A percentile compares a stretch with the other conserved stretches of the same genome.
Evolutionary conservation across 2,113 vertebrate species (phyloP).

Genomic region (Hydropotes inermis): DNA sequence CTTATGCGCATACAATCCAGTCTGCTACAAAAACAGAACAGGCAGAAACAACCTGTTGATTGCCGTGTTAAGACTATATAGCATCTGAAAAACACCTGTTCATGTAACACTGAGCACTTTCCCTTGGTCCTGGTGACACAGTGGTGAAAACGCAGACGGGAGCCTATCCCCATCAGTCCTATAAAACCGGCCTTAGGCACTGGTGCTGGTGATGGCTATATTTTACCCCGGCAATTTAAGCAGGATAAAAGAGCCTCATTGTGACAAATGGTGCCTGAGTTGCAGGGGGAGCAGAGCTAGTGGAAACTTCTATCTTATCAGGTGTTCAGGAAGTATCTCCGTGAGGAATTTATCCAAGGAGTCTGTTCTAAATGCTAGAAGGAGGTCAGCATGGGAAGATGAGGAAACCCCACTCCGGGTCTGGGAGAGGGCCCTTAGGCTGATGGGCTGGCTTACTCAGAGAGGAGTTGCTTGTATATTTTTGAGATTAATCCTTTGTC

Average conservation of each 20-base stretch:
- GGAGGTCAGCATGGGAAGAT: background rate
- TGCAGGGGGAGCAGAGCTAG: background rate
- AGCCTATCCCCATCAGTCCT: background rate
- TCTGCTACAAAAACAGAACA: slow-evolving; percentile 80
- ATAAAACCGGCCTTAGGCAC: background rate
- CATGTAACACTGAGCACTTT: background rate
- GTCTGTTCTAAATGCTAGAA: background rate
- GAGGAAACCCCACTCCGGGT: background rate
- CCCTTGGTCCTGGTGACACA: background rate
- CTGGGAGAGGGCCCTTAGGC: background rate
- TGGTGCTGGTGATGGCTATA: no score
- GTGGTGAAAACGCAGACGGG: background rate
- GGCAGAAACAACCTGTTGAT: slow-evolving; percentile 3
- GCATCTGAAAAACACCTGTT: background rate
- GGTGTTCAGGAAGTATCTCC: background rate
- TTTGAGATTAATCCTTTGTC: no score
- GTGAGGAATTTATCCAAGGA: background rate
- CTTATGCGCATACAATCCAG: slow-evolving; percentile 94
- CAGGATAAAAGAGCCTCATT: background rate
- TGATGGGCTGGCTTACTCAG: background rate
- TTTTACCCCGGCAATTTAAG: background rate
- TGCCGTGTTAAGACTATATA: background rate
- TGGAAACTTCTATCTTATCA: background rate
- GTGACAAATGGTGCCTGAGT: background rate
- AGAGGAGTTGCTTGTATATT: no score